Evolutionary conservation across 2,888 invertebrate species (phyloP).

Genomic region (Octonoba sinensis): DNA sequence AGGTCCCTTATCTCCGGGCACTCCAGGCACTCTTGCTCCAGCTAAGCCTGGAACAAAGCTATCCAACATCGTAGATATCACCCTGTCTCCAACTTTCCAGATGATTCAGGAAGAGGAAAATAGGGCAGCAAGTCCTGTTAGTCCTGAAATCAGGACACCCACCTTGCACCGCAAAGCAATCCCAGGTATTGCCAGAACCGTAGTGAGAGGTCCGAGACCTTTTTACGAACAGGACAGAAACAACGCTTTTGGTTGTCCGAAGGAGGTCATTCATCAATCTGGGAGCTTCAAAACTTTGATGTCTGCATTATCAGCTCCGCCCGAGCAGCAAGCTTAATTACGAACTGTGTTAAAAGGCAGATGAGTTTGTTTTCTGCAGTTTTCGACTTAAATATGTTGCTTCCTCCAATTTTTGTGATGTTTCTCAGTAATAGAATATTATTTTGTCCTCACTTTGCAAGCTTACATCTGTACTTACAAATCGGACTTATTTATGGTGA

Average conservation of each 20-base stretch:
- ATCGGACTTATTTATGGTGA: neutral
- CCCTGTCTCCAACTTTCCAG: slow-evolving; percentile 68
- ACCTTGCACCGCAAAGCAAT: slow-evolving; percentile 46
- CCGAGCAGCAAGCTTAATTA: slow-evolving; percentile 7
- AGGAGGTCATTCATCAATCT: slow-evolving; percentile 59
- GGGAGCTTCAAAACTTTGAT: slow-evolving; percentile 63
- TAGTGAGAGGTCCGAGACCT: slow-evolving; percentile 3
- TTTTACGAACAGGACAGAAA: slow-evolving; percentile 5
- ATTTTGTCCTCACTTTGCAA: no score
- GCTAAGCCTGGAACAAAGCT: slow-evolving; percentile 58
- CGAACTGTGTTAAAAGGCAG: neutral
- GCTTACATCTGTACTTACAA: neutral
- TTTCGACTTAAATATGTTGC: slow-evolving; percentile 4
- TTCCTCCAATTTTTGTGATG: slow-evolving; percentile 21
- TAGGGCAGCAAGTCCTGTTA: slow-evolving; percentile 36
- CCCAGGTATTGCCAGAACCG: slow-evolving; percentile 5
- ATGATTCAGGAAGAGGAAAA: slow-evolving; percentile 66
- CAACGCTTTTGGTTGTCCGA: slow-evolving; percentile 45
- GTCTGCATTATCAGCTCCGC: slow-evolving; percentile 31
- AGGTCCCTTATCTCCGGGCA: slow-evolving; percentile 40
- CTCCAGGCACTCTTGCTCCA: slow-evolving; percentile 46
- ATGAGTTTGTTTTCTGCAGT: neutral
- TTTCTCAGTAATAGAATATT: slow-evolving; percentile 18
- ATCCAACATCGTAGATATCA: slow-evolving; percentile 66
- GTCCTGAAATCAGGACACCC: slow-evolving; percentile 52